Base-by-base conservation (phyloP, 2,113 vertebrate genomes). In the Mionectes macconnelli region DNA sequence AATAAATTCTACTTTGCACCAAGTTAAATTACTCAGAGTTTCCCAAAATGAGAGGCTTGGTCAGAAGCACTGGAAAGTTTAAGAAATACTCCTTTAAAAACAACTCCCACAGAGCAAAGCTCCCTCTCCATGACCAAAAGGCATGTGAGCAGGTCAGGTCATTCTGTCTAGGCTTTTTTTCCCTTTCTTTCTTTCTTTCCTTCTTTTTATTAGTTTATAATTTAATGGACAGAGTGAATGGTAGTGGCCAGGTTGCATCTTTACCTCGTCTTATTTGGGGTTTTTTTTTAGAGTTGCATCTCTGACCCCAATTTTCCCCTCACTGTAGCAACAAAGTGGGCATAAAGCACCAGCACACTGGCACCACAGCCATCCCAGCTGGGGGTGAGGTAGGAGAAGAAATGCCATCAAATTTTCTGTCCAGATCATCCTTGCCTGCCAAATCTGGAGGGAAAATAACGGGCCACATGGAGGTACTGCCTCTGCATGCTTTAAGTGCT, bases 21-120 rank as follows among this genome's bases (percentile, higher is more conserved):
- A 84, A 94, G 94, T 59, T 92, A 27, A 39, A 96, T 96, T 97
- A 97, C 94, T 98, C 97, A 98, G 83, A 78, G 93, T 95, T 97
- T 96, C 94, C 93, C 92, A 96, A 94, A 93, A 92, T 90, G n/a
- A 49, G 42, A 91, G 25, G 47, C 87, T 94, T 93, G 89, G 85
- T 94, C 86, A 96, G 88, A 35, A 95, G 73, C 80, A 69, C 2
- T 86, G 94, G 94, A 97, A 96, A 94, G 56, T 96, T 96, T 94
- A 97, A 94, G 73, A 93, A 96, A 78, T 72, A 80, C 78, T 95
- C 72, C 9, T 9, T 77, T 37, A 88, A 72, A 93, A 86, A 93
- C 68, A 79, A 69, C 84, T 91, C 69, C 74, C 25, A 80, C 56
- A 73, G 91, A 84, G 83, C 35, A 81, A 87, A 72, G 79, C 72